Evolutionary conservation across 1,140 invertebrate species (phyloP).

Genomic region (Schlechtendalia chinensis): DNA sequence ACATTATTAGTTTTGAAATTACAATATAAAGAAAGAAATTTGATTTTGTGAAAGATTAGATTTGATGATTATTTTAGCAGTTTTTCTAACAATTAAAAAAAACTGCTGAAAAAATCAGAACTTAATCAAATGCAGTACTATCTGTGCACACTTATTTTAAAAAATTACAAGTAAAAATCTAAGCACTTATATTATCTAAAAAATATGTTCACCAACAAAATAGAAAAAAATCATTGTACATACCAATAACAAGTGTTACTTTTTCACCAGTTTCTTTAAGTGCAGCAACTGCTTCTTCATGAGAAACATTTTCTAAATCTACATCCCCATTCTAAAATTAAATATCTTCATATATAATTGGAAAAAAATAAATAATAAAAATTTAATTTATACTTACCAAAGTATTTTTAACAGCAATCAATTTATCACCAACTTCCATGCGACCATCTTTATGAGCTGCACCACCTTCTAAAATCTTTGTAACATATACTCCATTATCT

Average conservation of each 20-base stretch:
- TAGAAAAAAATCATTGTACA: conserved; percentile 54
- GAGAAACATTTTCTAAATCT: conserved; percentile 86
- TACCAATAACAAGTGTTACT: conserved; percentile 82
- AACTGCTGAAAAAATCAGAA: too few species aligned
- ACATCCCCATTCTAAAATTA: conserved; percentile 48
- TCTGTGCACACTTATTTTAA: too few species aligned
- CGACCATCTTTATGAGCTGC: conserved; percentile 92
- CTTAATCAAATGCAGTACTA: too few species aligned
- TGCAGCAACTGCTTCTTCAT: conserved; percentile 94
- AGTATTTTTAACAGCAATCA: conserved; percentile 84
- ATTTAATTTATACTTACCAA: conserved; percentile 68
- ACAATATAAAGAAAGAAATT: too few species aligned
- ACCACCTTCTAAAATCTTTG: conserved; percentile 96
- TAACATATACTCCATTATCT: conserved; percentile 98
- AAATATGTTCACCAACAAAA: background rate
- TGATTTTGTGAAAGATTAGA: too few species aligned
- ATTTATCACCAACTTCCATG: conserved; percentile 89
- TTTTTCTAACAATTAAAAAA: too few species aligned
- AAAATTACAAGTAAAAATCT: too few species aligned
- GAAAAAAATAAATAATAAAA: background rate
- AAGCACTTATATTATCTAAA: too few species aligned
- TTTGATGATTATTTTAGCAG: too few species aligned
- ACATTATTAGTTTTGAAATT: too few species aligned
- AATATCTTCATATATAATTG: background rate
- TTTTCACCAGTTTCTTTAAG: conserved; percentile 90